These are phyloP conservation scores for Spodoptera litura DNA, from an alignment of 1,140 invertebrate species.

Conservation along the genomic window DNA sequence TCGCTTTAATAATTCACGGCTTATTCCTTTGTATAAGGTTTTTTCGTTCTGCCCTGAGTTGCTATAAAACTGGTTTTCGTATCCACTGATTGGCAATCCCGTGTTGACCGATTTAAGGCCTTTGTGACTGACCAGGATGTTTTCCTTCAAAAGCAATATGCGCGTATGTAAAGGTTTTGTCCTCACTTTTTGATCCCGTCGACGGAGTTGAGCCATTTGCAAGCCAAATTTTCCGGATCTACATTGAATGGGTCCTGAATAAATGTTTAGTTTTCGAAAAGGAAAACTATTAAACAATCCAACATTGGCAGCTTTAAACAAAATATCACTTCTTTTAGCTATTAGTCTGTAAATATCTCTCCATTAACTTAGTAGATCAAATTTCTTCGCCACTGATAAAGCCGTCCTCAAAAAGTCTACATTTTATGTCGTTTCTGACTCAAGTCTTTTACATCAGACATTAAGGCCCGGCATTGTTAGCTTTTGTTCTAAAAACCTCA, in stretches of 20 bases:
- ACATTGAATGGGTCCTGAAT: background rate
- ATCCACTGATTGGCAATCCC: conserved; percentile 3
- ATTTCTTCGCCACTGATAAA: conserved; percentile 10
- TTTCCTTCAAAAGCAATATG: conserved; percentile 20
- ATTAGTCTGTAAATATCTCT: background rate
- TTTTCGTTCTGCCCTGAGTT: background rate
- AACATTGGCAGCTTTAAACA: background rate
- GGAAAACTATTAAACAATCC: no score
- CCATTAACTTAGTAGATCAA: background rate
- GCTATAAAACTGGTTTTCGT: conserved; percentile 6
- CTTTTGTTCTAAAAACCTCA: conserved; percentile 42
- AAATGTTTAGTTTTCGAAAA: background rate
- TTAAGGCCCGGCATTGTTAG: conserved; percentile 16
- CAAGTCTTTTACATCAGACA: conserved; percentile 28
- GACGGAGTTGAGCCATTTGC: background rate
- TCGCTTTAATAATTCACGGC: background rate
- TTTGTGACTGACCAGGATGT: conserved; percentile 26
- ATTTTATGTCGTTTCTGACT: conserved; percentile 19
- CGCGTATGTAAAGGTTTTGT: background rate
- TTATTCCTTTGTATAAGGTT: background rate
- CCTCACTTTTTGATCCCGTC: conserved; percentile 2
- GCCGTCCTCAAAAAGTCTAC: conserved; percentile 1
- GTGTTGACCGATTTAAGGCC: background rate
- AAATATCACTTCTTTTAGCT: background rate
- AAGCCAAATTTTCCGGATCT: conserved; percentile 3